Conservation (phyloP, 2,113 vertebrate species). For the Eolophus roseicapilla region DNA sequence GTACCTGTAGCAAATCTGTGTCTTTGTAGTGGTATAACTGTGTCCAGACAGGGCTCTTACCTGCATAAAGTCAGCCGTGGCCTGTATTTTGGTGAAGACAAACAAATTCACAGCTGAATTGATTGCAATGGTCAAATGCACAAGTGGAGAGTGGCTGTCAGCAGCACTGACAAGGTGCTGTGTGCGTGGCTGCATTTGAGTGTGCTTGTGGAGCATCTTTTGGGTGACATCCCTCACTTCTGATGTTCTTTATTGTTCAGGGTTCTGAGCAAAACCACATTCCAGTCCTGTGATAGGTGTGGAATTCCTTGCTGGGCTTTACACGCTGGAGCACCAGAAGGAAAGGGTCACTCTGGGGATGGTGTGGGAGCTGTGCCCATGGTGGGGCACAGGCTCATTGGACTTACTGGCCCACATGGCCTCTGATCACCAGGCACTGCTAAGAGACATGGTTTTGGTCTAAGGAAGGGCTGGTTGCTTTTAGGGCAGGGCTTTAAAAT, state of each 20-base stretch:
- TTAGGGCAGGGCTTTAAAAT: not conserved
- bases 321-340: not conserved
- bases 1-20: not conserved
- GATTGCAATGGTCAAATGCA: not conserved
- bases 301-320: not conserved
- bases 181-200: rapidly evolving
- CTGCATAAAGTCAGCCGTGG: not conserved
- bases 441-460: not conserved
- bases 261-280: not conserved
- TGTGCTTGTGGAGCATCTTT: not conserved
- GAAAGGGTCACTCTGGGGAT: not conserved
- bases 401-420: rapidly evolving
- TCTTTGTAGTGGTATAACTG: not conserved
- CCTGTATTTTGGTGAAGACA: not conserved
- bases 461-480: not conserved
- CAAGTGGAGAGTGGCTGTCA: not conserved
- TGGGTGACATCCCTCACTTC: not conserved
- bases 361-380: not conserved
- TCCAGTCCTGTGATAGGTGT: rapidly evolving
- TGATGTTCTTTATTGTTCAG: not conserved
- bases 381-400: not conserved
- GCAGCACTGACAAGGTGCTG: rapidly evolving
- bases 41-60: not conserved
- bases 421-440: not conserved
- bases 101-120: not conserved